Percentiles rank a stretch among this genome's conserved stretches.
Evolutionary conservation across 2,888 invertebrate genomes (phyloP).

Genomic region (Lottia gigantea): DNA sequence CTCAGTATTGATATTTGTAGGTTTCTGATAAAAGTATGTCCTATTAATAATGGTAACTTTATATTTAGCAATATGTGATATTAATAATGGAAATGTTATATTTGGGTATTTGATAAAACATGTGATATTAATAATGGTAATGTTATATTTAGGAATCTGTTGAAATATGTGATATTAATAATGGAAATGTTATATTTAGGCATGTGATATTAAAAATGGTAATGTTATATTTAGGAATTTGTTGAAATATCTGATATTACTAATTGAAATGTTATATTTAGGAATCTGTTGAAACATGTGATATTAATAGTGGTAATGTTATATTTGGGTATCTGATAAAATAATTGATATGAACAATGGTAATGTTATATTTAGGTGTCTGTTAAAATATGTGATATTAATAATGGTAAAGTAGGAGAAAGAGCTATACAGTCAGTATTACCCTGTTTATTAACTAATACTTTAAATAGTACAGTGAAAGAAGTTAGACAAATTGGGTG

Average conservation of each 20-base stretch:
- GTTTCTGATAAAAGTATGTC: background rate
- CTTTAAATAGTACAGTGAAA: constrained; percentile 81
- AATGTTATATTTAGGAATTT: background rate
- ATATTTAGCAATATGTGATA: too few species aligned
- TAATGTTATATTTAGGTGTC: constrained; percentile 51
- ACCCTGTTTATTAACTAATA: constrained; percentile 83
- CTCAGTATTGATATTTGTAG: too few species aligned
- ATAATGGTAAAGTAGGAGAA: constrained; percentile 62
- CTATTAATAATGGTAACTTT: background rate
- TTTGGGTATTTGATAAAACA: too few species aligned
- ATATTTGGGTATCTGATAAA: constrained; percentile 61
- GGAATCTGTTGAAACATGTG: background rate
- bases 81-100: too few species aligned
- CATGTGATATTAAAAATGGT: background rate
- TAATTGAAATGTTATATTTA: too few species aligned
- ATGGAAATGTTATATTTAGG: constrained; percentile 48
- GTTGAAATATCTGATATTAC: too few species aligned
- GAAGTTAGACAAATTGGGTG: constrained; percentile 84
- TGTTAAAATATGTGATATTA: constrained; percentile 67
- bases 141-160: constrained; percentile 56
- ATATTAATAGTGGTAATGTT: background rate
- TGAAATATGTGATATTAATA: constrained; percentile 65
- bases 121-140: background rate
- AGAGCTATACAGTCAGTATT: constrained; percentile 71
- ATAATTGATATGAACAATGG: constrained; percentile 66